phyloP scores from a whole-genome alignment of 2,888 invertebrate genomes.

The Papilio gigon region DNA sequence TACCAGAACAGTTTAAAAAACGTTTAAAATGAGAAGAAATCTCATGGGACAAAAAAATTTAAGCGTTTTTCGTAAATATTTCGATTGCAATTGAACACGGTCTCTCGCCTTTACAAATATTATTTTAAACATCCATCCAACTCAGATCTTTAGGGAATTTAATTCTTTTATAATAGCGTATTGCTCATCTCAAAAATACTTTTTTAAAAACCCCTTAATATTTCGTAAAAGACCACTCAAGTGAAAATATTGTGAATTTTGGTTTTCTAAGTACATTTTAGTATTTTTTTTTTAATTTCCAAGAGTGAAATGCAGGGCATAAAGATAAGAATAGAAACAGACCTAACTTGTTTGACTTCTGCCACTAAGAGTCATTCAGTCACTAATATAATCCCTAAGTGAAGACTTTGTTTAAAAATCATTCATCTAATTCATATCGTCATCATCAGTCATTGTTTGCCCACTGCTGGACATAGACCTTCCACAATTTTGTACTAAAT shows the following conservation, averaged over 20 bases:
- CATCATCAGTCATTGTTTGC: too few species aligned
- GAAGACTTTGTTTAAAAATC: too few species aligned
- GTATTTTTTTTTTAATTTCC: not conserved
- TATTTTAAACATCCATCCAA: constrained; percentile 14
- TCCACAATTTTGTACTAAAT: too few species aligned
- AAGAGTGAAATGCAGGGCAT: not conserved
- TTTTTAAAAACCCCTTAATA: constrained; percentile 2
- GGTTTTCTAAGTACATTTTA: not conserved
- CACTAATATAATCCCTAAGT: too few species aligned
- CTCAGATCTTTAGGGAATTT: not conserved
- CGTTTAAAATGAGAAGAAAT: not conserved
- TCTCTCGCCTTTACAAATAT: not conserved
- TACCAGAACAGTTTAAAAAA: not conserved
- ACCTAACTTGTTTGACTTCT: too few species aligned
- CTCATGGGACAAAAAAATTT: not conserved
- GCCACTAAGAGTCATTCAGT: too few species aligned
- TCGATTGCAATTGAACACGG: constrained; percentile 11
- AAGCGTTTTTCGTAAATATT: not conserved
- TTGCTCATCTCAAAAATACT: not conserved
- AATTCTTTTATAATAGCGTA: not conserved
- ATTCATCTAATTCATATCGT: too few species aligned
- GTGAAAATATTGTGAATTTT: constrained; percentile 2
- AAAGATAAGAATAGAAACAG: not conserved
- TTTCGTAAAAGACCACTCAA: not conserved
- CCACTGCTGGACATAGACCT: too few species aligned